Percentiles rank a stretch among this genome's conserved stretches.
phyloP scores from a whole-genome alignment of 2,113 vertebrate species.

The Cavia porcellus region DNA sequence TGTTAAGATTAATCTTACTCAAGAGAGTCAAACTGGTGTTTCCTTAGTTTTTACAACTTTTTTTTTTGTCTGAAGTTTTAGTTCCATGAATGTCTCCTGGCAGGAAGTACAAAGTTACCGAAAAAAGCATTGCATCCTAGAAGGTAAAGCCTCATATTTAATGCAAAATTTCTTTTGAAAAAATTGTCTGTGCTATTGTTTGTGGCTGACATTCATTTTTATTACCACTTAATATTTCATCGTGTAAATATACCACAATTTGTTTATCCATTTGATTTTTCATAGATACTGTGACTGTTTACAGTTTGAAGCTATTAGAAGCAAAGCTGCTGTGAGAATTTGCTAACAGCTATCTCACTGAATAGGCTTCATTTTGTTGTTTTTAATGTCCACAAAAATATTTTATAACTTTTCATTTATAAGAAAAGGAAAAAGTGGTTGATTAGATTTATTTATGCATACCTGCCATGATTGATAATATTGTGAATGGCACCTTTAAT shows the following conservation, averaged over 20 bases:
- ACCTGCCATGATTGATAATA: not conserved
- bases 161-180: not conserved
- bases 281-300: not conserved
- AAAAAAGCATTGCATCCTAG: not conserved
- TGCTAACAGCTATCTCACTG: not conserved
- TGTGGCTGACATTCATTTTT: constrained; percentile 33
- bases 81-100: not conserved
- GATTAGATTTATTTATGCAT: not conserved
- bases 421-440: not conserved
- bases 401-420: not conserved
- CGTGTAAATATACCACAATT: not conserved
- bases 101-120: not conserved
- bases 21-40: not conserved
- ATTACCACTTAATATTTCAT: constrained; percentile 33
- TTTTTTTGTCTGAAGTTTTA: not conserved
- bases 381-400: not conserved
- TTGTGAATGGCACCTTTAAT: not conserved
- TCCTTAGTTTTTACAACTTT: not conserved
- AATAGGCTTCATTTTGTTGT: not conserved
- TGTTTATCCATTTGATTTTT: not conserved
- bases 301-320: not conserved
- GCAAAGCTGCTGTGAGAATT: not conserved
- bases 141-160: not conserved
- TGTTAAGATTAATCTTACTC: not conserved
- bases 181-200: not conserved